A percentile compares a stretch with the other conserved stretches of the same genome.
These are phyloP conservation scores for Leptura quadrifasciata DNA, from an alignment of 2,888 invertebrate genomes.

Conservation along the genomic window DNA sequence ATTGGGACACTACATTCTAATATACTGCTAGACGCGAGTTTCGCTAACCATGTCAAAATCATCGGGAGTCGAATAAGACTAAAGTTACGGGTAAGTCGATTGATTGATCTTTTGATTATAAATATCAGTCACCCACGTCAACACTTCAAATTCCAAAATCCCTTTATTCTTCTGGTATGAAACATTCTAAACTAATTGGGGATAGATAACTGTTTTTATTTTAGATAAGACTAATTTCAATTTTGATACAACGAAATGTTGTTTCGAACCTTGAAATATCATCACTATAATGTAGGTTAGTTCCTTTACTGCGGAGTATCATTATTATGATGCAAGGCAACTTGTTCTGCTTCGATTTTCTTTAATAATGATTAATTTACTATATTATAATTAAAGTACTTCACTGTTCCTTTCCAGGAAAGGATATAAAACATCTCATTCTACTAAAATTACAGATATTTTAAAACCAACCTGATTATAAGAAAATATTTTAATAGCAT, in stretches of 20 bases:
- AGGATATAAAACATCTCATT: background rate
- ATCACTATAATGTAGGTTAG: background rate
- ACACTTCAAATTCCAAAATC: too few species aligned
- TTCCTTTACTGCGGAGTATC: background rate
- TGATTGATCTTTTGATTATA: too few species aligned
- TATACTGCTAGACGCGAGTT: too few species aligned
- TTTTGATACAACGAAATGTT: background rate
- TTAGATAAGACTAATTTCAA: background rate
- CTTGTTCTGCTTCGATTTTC: background rate
- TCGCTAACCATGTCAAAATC: too few species aligned
- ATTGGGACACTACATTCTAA: too few species aligned
- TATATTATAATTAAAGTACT: background rate
- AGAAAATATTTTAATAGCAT: slow-evolving; percentile 22
- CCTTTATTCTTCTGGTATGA: too few species aligned
- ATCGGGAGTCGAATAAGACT: too few species aligned
- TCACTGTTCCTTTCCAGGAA: background rate
- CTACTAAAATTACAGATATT: background rate
- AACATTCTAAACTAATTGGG: background rate
- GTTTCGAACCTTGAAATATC: background rate
- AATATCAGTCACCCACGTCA: too few species aligned
- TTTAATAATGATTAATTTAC: background rate
- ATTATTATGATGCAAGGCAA: background rate
- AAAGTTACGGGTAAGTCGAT: too few species aligned
- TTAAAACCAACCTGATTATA: background rate
- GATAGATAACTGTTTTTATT: background rate